Evolutionary conservation across 2,797 vertebrate genomes (phyloP), one percentile per base, ranked within the genome.

Genomic region (Fundulus diaphanus): DNA sequence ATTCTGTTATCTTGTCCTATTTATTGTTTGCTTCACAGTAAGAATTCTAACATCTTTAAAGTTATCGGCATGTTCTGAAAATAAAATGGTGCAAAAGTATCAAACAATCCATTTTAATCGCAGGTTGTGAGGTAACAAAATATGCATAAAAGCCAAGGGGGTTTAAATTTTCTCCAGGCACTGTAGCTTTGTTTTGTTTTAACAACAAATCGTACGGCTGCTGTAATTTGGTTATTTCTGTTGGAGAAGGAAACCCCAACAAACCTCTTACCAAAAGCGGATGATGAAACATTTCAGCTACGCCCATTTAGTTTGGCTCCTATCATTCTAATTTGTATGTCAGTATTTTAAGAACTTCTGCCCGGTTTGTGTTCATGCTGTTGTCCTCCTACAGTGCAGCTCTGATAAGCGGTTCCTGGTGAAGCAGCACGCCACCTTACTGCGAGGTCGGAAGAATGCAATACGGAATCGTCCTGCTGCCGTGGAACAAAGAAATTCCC

Each of bases 381-480:
- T 16, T 52, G 82, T 76, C 71, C 24, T 70, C 70, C 52, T 24
- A 82, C 92, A 96, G 95, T 90, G 87, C 80, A 94, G 91, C 81
- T 94, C 94, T 51, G 95, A 96, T 89, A 96, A 96, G 73, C 94
- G 89, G 24, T 95, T 94, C 74, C 85, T 96, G 85, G 94, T 95
- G 75, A 95, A 92, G 69, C 80, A 94, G 74, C 91, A 94, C 1
- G 56, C 90, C 29, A 91, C 90, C 0, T 7, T 93, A 48, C 74
- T 90, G 42, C 88, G 76, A 68, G n/a, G 9, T 54, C 66, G 71
- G 49, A 92, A 49, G 40, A 82, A 37, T 6, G 15, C 18, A 0
- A 3, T n/a, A 0, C 37, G 71, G 61, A 61, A 33, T 22, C 5
- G 2, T 31, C 24, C 79, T 69, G 68, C 12, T 13, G 52, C 56